phyloP scores from a whole-genome alignment of 2,113 vertebrate species.

The Pao palembangensis region DNA sequence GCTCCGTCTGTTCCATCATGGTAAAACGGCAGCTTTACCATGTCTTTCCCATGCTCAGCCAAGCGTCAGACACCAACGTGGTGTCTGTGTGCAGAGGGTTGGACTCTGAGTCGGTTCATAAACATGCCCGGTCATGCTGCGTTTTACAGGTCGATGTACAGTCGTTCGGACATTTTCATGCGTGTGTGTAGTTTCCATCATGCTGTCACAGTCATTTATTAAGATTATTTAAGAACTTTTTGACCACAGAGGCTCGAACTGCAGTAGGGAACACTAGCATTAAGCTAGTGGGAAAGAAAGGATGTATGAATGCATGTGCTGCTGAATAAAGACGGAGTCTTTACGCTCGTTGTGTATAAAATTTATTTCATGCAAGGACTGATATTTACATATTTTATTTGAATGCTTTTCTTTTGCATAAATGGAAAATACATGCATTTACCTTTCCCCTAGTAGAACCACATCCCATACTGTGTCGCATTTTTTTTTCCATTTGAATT shows the following conservation, averaged over 20 bases:
- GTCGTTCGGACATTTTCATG: slow-evolving; percentile 64
- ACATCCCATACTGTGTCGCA: slow-evolving; percentile 77
- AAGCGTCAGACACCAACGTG: slow-evolving; percentile 56
- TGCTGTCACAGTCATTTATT: slow-evolving; percentile 54
- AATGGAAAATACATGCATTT: slow-evolving; percentile 95
- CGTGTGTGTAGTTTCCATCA: slow-evolving; percentile 56
- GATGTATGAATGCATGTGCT: slow-evolving; percentile 69
- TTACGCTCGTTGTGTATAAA: slow-evolving; percentile 83
- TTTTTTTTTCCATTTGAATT: slow-evolving; percentile 72
- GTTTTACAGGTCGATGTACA: slow-evolving; percentile 44
- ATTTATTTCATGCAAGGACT: slow-evolving; percentile 99
- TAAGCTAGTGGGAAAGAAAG: slow-evolving; percentile 42
- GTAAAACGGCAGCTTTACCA: slow-evolving; percentile 69
- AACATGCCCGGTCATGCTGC: slow-evolving; percentile 72
- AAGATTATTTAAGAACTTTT: too few relatives aligned
- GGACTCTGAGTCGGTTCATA: slow-evolving; percentile 55
- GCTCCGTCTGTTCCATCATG: slow-evolving; percentile 66
- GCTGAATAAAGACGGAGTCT: slow-evolving; percentile 77
- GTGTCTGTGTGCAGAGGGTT: slow-evolving; percentile 52
- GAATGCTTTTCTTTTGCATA: slow-evolving; percentile 88
- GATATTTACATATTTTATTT: slow-evolving; percentile 77
- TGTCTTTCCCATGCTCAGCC: slow-evolving; percentile 69
- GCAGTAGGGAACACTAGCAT: slow-evolving; percentile 33
- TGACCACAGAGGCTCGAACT: slow-evolving; percentile 34
- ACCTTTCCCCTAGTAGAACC: slow-evolving; percentile 83